These are phyloP conservation scores for Carassius gibelio DNA, from an alignment of 2,113 vertebrate genomes.

Conservation along the genomic window DNA sequence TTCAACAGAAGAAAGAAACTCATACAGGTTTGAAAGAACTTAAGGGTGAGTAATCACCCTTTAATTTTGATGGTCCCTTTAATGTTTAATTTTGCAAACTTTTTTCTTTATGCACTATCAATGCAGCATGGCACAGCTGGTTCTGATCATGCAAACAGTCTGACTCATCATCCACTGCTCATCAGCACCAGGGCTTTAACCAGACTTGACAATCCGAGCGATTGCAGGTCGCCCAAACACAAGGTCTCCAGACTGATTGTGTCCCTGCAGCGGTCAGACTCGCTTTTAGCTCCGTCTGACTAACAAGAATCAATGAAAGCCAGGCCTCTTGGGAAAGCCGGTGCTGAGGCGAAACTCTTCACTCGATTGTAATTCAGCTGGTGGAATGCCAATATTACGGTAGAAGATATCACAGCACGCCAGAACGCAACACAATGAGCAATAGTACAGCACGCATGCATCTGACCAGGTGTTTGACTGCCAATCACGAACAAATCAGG, in stretches of 20 bases:
- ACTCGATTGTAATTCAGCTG: not conserved
- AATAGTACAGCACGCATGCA: not conserved
- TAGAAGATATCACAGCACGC: not conserved
- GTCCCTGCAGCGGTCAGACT: not conserved
- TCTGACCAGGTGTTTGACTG: conserved; percentile 16
- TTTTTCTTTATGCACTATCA: too few species aligned
- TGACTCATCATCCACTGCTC: not conserved
- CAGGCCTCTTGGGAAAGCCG: not conserved
- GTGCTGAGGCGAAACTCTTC: not conserved
- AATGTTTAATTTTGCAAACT: too few species aligned
- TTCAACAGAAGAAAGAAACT: too few species aligned
- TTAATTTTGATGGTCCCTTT: too few species aligned
- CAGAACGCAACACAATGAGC: too few species aligned
- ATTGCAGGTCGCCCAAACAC: not conserved
- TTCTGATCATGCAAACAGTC: too few species aligned
- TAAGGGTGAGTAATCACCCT: too few species aligned
- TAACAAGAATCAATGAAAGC: conserved; percentile 33
- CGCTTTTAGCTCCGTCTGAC: not conserved
- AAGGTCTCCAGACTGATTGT: not conserved
- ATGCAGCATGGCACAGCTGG: not conserved
- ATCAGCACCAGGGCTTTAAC: not conserved
- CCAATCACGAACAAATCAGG: conserved; percentile 17
- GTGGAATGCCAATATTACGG: not conserved
- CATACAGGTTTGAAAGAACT: too few species aligned
- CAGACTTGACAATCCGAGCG: not conserved